phyloP scores from a whole-genome alignment of 2,888 invertebrate genomes.

The Drosophila phalerata region DNA sequence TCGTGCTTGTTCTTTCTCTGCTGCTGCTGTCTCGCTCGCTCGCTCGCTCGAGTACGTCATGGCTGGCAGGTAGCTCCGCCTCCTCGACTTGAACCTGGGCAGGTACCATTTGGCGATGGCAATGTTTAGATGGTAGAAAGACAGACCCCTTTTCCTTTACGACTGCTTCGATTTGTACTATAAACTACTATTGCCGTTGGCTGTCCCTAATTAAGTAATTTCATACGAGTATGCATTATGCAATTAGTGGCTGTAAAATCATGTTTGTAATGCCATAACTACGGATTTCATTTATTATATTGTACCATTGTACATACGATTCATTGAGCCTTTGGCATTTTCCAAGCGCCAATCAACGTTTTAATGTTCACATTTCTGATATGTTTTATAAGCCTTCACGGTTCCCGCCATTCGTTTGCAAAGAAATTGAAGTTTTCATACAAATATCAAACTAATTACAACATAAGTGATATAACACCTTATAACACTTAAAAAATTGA shows the following conservation, averaged over 20 bases:
- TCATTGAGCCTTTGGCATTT: slow-evolving; percentile 48
- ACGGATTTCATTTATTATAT: slow-evolving; percentile 59
- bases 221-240: slow-evolving; percentile 68
- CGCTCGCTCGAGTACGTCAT: slow-evolving; percentile 42
- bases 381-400: slow-evolving; percentile 39
- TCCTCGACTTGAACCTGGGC: slow-evolving; percentile 25
- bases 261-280: slow-evolving; percentile 63
- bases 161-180: slow-evolving; percentile 70
- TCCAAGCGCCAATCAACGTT: slow-evolving; percentile 50
- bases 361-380: slow-evolving; percentile 54
- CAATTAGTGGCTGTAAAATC: slow-evolving; percentile 76
- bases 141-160: slow-evolving; percentile 71
- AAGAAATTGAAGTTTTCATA: slow-evolving; percentile 45
- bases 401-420: slow-evolving; percentile 20
- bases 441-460: slow-evolving; percentile 54
- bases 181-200: slow-evolving; percentile 71
- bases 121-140: slow-evolving; percentile 16
- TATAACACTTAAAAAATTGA: background rate
- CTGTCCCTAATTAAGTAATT: slow-evolving; percentile 75
- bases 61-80: slow-evolving; percentile 66
- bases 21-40: slow-evolving; percentile 40
- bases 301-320: slow-evolving; percentile 10
- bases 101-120: slow-evolving; percentile 46
- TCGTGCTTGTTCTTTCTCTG: slow-evolving; percentile 31
- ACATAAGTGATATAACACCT: slow-evolving; percentile 36